phyloP scores from a whole-genome alignment of 2,888 invertebrate species.

The Troilus luridus region DNA sequence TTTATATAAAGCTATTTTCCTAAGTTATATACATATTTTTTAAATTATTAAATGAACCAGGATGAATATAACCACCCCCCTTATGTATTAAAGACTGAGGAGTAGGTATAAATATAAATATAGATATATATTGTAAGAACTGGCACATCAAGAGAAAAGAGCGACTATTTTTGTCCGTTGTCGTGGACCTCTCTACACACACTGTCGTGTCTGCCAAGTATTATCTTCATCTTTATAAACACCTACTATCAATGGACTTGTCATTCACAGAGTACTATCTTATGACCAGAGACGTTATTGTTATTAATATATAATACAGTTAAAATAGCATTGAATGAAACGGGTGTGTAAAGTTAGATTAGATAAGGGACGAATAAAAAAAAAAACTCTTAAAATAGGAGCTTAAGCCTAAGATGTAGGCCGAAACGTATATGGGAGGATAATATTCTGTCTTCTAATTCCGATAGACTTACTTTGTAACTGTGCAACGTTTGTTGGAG shows the following conservation, averaged over 20 bases:
- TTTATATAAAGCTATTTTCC: too few relatives aligned
- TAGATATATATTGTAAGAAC: not conserved
- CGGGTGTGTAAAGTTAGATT: too few relatives aligned
- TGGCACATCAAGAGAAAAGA: not conserved
- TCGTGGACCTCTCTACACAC: not conserved
- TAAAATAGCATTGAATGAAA: too few relatives aligned
- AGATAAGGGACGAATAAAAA: too few relatives aligned
- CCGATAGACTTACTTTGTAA: too few relatives aligned
- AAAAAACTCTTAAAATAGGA: too few relatives aligned
- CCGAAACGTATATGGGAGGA: too few relatives aligned
- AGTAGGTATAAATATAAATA: not conserved
- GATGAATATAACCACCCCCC: not conserved
- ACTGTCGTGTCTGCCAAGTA: not conserved
- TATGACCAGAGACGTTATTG: not conserved
- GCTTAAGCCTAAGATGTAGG: too few relatives aligned
- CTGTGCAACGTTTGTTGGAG: too few relatives aligned
- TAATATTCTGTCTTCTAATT: too few relatives aligned
- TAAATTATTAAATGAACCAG: not conserved
- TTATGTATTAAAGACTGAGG: not conserved
- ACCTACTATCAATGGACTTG: not conserved
- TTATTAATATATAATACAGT: not conserved
- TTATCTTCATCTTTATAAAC: slow-evolving; percentile 27
- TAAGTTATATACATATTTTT: not conserved
- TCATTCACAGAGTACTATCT: not conserved
- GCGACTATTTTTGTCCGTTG: not conserved